phyloP scores from a whole-genome alignment of 2,888 invertebrate species.

The Drosophila barbarae region DNA sequence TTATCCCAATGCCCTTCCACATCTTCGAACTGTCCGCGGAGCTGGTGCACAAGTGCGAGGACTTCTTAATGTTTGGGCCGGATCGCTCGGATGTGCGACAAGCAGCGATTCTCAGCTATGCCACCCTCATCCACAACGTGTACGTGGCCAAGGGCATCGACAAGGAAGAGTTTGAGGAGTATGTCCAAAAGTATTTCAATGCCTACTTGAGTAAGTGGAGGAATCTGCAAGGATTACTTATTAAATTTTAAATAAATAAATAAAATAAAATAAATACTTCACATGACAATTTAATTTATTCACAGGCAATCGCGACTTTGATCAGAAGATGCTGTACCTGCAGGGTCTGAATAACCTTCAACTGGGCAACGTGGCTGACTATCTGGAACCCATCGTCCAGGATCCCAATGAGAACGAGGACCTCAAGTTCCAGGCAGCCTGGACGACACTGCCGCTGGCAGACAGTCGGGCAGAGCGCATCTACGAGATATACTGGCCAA shows the following conservation, averaged over 20 bases:
- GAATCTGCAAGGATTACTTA: neutral
- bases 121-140: constrained; percentile 85
- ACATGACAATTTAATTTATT: neutral
- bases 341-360: constrained; percentile 86
- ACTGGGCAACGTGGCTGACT: constrained; percentile 81
- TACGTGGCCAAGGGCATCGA: constrained; percentile 81
- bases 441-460: constrained; percentile 82
- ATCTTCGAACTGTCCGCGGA: constrained; percentile 82
- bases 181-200: constrained; percentile 86
- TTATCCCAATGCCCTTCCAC: constrained; percentile 86
- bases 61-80: constrained; percentile 79
- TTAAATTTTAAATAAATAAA: neutral
- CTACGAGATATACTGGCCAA: constrained; percentile 84
- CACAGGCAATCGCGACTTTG: constrained; percentile 84
- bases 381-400: constrained; percentile 81
- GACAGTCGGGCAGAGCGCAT: constrained; percentile 81
- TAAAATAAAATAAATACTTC: no score
- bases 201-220: constrained; percentile 83
- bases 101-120: constrained; percentile 85
- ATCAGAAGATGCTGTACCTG: constrained; percentile 86
- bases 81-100: constrained; percentile 82
- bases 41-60: constrained; percentile 82
- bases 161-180: constrained; percentile 85
- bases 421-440: constrained; percentile 84
- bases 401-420: constrained; percentile 81